Evolutionary conservation across 2,888 invertebrate species (phyloP).

Genomic region (Drosophila sordidula): DNA sequence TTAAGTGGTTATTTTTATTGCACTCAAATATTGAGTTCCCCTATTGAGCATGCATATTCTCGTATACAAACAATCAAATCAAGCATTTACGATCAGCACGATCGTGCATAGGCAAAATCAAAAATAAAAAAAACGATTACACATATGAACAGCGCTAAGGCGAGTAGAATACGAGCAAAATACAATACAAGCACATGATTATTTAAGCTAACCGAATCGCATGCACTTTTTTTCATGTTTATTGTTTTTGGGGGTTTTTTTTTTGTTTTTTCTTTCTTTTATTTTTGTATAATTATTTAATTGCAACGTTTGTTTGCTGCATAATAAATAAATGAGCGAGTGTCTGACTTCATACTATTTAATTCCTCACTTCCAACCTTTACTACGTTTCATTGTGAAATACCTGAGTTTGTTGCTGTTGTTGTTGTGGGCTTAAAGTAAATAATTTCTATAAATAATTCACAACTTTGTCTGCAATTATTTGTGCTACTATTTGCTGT

Average conservation of each 20-base stretch:
- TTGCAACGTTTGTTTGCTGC: slow-evolving; percentile 30
- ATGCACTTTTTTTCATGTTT: slow-evolving; percentile 35
- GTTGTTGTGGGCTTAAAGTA: slow-evolving; percentile 45
- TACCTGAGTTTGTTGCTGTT: slow-evolving; percentile 14
- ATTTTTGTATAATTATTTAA: slow-evolving; percentile 53
- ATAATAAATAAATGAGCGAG: background rate
- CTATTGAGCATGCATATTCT: slow-evolving; percentile 49
- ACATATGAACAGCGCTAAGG: slow-evolving; percentile 16
- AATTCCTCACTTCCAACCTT: slow-evolving; percentile 8
- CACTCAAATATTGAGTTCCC: slow-evolving; percentile 39
- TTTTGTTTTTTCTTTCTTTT: background rate
- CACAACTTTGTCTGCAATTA: slow-evolving; percentile 47
- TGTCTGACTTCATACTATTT: slow-evolving; percentile 7
- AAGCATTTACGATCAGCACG: slow-evolving; percentile 70
- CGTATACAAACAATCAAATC: slow-evolving; percentile 75
- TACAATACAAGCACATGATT: slow-evolving; percentile 57
- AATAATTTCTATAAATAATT: slow-evolving; percentile 71
- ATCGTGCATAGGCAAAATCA: slow-evolving; percentile 56
- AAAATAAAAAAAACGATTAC: slow-evolving; percentile 15
- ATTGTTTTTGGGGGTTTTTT: slow-evolving; percentile 37
- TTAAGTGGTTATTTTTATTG: background rate
- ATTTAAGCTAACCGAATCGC: slow-evolving; percentile 64
- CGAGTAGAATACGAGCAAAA: slow-evolving; percentile 22
- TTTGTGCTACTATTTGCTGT: slow-evolving; percentile 46
- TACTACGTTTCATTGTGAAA: slow-evolving; percentile 50